phyloP scores from a whole-genome alignment of 2,797 vertebrate genomes.

The Glossophaga mutica region DNA sequence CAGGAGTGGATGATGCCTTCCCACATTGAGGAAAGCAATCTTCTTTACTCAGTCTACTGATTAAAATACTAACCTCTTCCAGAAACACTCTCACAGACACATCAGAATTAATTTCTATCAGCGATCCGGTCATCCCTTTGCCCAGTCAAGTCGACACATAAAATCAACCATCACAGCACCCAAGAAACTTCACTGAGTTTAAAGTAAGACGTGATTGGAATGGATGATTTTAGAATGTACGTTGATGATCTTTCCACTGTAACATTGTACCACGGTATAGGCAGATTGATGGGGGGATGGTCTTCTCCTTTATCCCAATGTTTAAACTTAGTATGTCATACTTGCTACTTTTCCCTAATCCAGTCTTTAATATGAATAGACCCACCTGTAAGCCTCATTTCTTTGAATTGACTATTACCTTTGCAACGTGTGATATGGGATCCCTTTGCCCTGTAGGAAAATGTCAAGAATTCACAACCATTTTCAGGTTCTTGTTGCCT shows the following conservation, averaged over 20 bases:
- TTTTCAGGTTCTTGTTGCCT: slow-evolving; percentile 49
- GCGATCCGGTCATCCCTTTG: not conserved
- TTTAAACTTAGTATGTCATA: not conserved
- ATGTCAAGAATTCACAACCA: slow-evolving; percentile 55
- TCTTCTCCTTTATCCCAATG: not conserved
- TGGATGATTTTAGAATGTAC: not conserved
- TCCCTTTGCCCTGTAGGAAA: slow-evolving; percentile 36
- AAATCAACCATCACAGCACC: not conserved
- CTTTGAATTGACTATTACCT: slow-evolving; percentile 43
- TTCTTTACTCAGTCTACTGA: not conserved
- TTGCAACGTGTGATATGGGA: not conserved
- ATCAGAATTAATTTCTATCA: not conserved
- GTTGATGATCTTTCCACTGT: not conserved
- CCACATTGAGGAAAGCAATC: not conserved
- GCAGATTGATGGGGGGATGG: not conserved
- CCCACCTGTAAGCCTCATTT: not conserved
- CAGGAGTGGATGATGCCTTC: not conserved
- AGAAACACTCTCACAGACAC: not conserved
- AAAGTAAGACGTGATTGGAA: not conserved
- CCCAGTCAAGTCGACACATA: not conserved
- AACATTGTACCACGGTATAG: not conserved
- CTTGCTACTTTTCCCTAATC: not conserved
- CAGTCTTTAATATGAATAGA: not conserved
- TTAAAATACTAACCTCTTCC: not conserved
- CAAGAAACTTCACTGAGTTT: not conserved